Evolutionary conservation across 2,888 invertebrate species (phyloP).

Genomic region (Apodemia hepburni): DNA sequence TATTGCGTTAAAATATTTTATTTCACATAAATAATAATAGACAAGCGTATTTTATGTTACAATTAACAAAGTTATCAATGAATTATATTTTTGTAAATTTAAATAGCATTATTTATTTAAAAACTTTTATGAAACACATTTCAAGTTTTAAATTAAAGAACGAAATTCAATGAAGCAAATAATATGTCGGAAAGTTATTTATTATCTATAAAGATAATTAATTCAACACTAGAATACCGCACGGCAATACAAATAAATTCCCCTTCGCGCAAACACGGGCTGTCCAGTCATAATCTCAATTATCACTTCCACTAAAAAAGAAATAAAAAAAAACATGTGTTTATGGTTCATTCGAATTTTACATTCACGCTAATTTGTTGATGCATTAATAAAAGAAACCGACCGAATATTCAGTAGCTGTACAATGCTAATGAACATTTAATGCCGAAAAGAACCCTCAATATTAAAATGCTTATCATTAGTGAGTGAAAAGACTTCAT

Average conservation of each 20-base stretch:
- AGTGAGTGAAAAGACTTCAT: slow-evolving; percentile 66
- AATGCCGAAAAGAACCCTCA: slow-evolving; percentile 58
- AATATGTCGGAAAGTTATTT: slow-evolving; percentile 11
- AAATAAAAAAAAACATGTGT: slow-evolving; percentile 64
- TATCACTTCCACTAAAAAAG: slow-evolving; percentile 72
- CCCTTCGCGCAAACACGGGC: slow-evolving; percentile 45
- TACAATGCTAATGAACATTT: slow-evolving; percentile 71
- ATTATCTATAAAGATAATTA: slow-evolving; percentile 31
- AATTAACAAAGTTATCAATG: too few species aligned
- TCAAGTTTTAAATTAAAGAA: slow-evolving; percentile 8
- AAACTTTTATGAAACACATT: neutral
- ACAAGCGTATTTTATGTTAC: too few species aligned
- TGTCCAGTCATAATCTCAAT: slow-evolving; percentile 74
- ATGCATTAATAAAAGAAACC: slow-evolving; percentile 69
- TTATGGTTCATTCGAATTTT: slow-evolving; percentile 74
- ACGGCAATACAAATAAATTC: slow-evolving; percentile 53
- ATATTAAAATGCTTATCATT: slow-evolving; percentile 55
- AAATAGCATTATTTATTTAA: neutral
- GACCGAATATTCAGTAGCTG: slow-evolving; percentile 76
- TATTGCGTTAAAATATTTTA: too few species aligned
- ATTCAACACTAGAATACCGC: slow-evolving; percentile 34
- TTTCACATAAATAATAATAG: too few species aligned
- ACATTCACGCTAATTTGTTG: slow-evolving; percentile 78
- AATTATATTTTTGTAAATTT: neutral
- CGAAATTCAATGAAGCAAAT: slow-evolving; percentile 3